A percentile compares a stretch with the other conserved stretches of the same genome.
Conservation (phyloP, 2,888 invertebrate species). For the Scaptomyza reducta region DNA sequence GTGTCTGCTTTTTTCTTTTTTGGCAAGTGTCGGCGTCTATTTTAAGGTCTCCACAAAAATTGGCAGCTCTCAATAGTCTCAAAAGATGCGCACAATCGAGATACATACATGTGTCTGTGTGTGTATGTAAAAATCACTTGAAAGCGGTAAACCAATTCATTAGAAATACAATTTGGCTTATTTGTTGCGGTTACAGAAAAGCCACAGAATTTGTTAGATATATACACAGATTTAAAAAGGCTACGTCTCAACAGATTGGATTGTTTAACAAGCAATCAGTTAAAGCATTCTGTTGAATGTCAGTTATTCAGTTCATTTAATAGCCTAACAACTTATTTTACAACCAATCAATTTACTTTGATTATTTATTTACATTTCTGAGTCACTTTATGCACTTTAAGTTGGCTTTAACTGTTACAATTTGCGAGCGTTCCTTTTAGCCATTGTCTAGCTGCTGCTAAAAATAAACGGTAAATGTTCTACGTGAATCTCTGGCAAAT, state of each 20-base stretch:
- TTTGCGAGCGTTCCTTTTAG: not conserved
- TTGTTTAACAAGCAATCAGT: slow-evolving; percentile 1
- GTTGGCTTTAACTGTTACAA: not conserved
- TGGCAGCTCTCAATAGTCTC: slow-evolving; percentile 51
- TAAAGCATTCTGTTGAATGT: not conserved
- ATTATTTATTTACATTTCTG: not conserved
- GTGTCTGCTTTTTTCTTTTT: slow-evolving; percentile 28
- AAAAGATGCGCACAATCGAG: slow-evolving; percentile 16
- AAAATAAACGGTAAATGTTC: not conserved
- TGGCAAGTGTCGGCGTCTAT: slow-evolving; percentile 49
- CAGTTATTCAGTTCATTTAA: not conserved
- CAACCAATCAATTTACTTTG: not conserved
- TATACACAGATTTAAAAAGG: not conserved
- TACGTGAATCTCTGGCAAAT: not conserved
- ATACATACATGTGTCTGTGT: not conserved
- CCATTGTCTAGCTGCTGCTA: not conserved
- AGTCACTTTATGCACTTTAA: not conserved
- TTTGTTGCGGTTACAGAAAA: slow-evolving; percentile 40
- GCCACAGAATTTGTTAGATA: slow-evolving; percentile 1
- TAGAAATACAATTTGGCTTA: slow-evolving; percentile 44
- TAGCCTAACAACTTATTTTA: not conserved
- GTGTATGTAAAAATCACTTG: slow-evolving; percentile 15
- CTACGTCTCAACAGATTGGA: not conserved
- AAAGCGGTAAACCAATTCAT: slow-evolving; percentile 54
- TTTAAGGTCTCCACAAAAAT: slow-evolving; percentile 69